These are phyloP conservation scores for Cossypha heuglini DNA, from an alignment of 2,797 vertebrate genomes.

Conservation along the genomic window DNA sequence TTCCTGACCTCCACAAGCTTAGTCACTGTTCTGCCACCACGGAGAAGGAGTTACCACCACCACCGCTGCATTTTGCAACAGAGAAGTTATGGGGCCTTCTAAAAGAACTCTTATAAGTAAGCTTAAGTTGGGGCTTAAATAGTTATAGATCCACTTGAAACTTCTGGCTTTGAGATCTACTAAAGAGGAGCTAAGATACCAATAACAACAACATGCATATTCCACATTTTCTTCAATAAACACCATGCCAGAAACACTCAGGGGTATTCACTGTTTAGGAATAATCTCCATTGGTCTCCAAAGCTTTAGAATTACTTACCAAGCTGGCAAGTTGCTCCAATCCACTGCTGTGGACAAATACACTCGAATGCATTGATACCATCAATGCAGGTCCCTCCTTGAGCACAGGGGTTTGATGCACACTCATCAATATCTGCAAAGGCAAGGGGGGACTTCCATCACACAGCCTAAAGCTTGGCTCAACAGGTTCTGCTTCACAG, in stretches of 20 bases:
- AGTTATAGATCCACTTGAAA: background rate
- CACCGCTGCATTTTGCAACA: background rate
- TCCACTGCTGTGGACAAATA: constrained; percentile 90
- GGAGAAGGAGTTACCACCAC: constrained; percentile 52
- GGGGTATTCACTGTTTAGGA: background rate
- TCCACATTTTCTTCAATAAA: background rate
- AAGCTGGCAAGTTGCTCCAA: constrained; percentile 91
- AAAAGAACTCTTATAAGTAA: background rate
- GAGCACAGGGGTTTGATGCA: constrained; percentile 86
- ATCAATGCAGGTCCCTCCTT: constrained; percentile 91
- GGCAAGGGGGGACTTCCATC: background rate
- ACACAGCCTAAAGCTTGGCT: background rate
- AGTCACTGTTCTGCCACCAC: constrained; percentile 24
- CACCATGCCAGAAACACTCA: background rate
- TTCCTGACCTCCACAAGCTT: background rate
- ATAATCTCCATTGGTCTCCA: background rate
- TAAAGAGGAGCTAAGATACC: background rate
- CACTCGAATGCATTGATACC: constrained; percentile 89
- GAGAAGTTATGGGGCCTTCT: background rate
- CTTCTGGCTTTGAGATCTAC: background rate
- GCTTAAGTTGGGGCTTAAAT: background rate
- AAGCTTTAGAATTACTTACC: constrained; percentile 74
- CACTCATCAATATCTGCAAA: constrained; percentile 91
- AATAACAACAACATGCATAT: background rate
- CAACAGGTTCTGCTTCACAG: background rate